These are phyloP conservation scores for Cricetomys ansorgei DNA, from an alignment of 2,113 vertebrate species.

Conservation along the genomic window DNA sequence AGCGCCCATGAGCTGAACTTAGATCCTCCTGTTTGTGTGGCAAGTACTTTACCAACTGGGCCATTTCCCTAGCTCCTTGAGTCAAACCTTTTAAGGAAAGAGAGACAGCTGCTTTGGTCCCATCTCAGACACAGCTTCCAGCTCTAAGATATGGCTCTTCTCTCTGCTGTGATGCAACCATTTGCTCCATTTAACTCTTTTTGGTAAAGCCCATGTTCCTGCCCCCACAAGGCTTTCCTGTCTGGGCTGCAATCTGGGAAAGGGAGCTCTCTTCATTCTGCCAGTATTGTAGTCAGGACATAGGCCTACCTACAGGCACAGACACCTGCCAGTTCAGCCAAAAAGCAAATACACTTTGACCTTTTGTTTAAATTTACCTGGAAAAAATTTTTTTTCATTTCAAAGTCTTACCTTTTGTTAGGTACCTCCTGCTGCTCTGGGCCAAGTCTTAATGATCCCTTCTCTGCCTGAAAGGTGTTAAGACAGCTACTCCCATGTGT, in stretches of 20 bases:
- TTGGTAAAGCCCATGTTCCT: background rate
- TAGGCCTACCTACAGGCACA: background rate
- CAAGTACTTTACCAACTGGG: background rate
- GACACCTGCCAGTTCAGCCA: slow-evolving; percentile 28
- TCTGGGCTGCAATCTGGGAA: background rate
- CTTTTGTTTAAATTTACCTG: slow-evolving; percentile 60
- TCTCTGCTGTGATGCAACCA: background rate
- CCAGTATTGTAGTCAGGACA: background rate
- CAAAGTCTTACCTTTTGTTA: slow-evolving; percentile 69
- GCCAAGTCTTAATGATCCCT: background rate
- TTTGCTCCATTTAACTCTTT: background rate
- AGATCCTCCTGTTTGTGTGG: background rate
- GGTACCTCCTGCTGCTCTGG: slow-evolving; percentile 5
- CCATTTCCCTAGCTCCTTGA: background rate
- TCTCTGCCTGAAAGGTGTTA: background rate
- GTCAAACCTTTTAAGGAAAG: background rate
- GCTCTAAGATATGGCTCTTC: background rate
- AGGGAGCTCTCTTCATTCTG: background rate
- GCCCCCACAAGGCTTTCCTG: background rate
- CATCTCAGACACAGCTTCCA: background rate
- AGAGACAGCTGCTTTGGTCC: background rate
- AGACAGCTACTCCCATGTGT: background rate
- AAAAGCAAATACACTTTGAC: slow-evolving; percentile 63
- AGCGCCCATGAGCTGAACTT: background rate
- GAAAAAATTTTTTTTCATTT: slow-evolving; percentile 65